Evolutionary conservation across 2,113 vertebrate genomes (phyloP), one percentile per base, ranked within the genome.

Genomic region (Neolamprologus tretocephalus): DNA sequence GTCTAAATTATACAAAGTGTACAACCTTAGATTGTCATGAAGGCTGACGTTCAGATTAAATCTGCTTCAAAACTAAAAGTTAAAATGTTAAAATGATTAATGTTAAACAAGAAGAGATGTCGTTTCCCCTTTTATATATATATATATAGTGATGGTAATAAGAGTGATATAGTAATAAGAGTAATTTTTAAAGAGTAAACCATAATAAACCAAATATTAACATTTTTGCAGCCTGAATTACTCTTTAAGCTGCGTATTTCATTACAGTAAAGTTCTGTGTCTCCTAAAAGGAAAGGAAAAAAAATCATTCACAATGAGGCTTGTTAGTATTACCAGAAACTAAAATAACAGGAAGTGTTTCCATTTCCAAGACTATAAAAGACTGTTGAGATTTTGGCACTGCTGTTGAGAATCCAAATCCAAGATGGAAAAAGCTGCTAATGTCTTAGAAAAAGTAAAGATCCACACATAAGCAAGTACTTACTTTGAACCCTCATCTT

Each of bases 401-500:
- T 21, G 10, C 51, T 54, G 51, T 54, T 54, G 51, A 54, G n/a
- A 40, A 40, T 68, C 35, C 63, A 42, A 23, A 66, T 66, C 33
- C 61, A 37, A 42, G n/a, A 42, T 71, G 37, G 12, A 71, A 71
- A 42, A 71, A 14, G 0, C 19, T 68, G 35, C 11, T 68, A 14
- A 40, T 68, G 33, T 73, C 21, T 42, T 23, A 73, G 37, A 17
- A 10, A 47, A 47, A 21, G 10, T 37, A 66, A 66, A 8, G 17
- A 21, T 66, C 33, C 19, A 13, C 19, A 66, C 3, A 12, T n/a
- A n/a, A 79, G 68, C 4, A 23, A 28, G 37, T 58, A 88, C 94
- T 92, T 91, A 97, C 96, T 96, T 94, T 86, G 91, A 61, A 23
- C 53, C 51, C 5, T 94, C 95, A 6, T 91, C 94, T 58, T 96